phyloP scores from a whole-genome alignment of 2,797 vertebrate genomes.

The Monodelphis domestica region DNA sequence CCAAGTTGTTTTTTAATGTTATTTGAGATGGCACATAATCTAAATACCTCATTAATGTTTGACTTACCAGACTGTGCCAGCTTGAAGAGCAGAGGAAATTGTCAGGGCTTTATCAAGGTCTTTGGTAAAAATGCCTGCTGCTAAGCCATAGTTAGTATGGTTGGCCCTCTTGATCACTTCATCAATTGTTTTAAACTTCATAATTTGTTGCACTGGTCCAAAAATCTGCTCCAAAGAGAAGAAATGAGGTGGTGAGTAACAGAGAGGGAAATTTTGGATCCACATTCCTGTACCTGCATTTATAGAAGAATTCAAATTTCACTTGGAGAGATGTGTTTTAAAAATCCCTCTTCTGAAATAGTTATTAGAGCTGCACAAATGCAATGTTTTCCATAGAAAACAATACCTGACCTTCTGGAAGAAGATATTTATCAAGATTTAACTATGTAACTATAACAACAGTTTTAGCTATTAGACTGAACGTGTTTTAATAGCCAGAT shows the following conservation, averaged over 20 bases:
- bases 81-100: conserved; percentile 89
- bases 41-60: background rate
- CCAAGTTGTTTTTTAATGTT: background rate
- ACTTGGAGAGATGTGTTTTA: conserved; percentile 15
- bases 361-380: background rate
- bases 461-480: background rate
- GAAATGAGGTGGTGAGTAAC: background rate
- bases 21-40: background rate
- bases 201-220: conserved; percentile 93
- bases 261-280: background rate
- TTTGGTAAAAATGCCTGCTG: conserved; percentile 92
- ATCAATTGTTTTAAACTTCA: conserved; percentile 90
- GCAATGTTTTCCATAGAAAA: background rate
- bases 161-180: conserved; percentile 93
- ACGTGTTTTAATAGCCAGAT: background rate
- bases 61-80: conserved; percentile 92
- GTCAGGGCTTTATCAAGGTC: conserved; percentile 91
- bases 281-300: background rate
- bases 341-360: conserved; percentile 13
- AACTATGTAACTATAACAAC: background rate
- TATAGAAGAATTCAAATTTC: background rate
- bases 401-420: background rate
- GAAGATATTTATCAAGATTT: background rate
- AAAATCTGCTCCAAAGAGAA: conserved; percentile 88
- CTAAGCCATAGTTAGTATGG: conserved; percentile 90